Conservation (phyloP, 2,797 vertebrate species). For the Furcifer pardalis region DNA sequence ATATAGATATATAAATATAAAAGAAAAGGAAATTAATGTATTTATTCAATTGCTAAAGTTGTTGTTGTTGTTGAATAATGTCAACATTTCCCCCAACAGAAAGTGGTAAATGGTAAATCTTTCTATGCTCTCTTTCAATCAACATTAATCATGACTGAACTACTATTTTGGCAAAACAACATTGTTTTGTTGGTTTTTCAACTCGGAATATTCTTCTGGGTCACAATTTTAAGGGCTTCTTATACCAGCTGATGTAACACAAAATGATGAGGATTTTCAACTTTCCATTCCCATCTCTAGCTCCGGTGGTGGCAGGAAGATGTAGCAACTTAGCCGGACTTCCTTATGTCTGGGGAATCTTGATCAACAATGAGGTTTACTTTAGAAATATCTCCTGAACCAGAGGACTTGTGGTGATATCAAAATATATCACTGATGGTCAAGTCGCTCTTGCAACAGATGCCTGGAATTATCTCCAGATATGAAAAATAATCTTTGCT, state of each 20-base stretch:
- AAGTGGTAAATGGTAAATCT: conserved; percentile 69
- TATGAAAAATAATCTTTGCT: neutral
- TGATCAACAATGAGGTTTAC: neutral
- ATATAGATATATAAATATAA: conserved; percentile 89
- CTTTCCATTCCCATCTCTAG: neutral
- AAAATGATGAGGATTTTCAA: neutral
- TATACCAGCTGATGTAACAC: neutral
- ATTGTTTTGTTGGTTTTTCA: neutral
- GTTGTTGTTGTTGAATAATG: conserved; percentile 87
- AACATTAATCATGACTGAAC: conserved; percentile 60
- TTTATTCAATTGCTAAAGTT: conserved; percentile 97
- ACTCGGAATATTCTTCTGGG: neutral
- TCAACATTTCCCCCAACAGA: conserved; percentile 74
- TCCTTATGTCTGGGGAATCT: neutral
- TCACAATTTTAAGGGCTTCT: neutral
- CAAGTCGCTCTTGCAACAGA: neutral
- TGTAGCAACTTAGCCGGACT: neutral
- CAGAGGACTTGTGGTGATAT: neutral
- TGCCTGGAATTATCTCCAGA: neutral
- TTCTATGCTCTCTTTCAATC: conserved; percentile 66
- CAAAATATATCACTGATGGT: neutral
- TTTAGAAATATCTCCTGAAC: neutral
- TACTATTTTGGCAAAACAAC: conserved; percentile 20
- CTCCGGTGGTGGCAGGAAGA: neutral
- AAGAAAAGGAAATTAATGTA: conserved; percentile 88